Base-by-base conservation (phyloP, 2,888 invertebrate species). In the Chrysolina oricalcia region DNA sequence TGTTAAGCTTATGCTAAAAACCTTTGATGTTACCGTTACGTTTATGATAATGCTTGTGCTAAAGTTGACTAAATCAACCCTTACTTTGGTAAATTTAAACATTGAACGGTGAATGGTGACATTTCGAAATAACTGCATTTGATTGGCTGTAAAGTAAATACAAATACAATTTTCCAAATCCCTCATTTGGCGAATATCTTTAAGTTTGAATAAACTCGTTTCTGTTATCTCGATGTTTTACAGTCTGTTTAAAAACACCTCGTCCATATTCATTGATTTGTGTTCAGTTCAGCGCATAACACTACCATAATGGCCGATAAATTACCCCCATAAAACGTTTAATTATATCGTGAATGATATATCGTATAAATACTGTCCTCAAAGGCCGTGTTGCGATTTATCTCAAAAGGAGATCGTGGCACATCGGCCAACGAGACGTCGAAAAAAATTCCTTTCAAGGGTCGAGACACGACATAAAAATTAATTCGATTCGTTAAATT, bases 281-380 rank as follows among this genome's bases (percentile, higher is more conserved):
- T 13, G 56, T 56, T 56, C 56, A 19, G 13, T 56, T 56, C 21
- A 56, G 23, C 46, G 15, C 56, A 56, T 65, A 41, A 23, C 15
- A 72, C 53, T 72, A 65, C 23, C 71, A 66, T 72, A 56, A 72
- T 65, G 53, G 65, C 65, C 41, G 41, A 66, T 72, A 66, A 72
- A 67, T 67, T 59, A 64, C 46, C 43, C 23, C 65, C 13, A 72
- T 72, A 65, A 23, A 48, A 50, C 41, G 46, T 6, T 67, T 72
- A 72, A 62, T 72, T 72, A 46, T 67, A 46, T 62, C 67, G 59
- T 72, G 59, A 72, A 67, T 59, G 46, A 67, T 27, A 48, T 67
- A 48, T 62, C 68, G 27, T 43, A 68, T 73, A 73, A 73, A 68
- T 73, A 73, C 67, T 40, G 73, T 62, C 19, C 41, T 19, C 40